Evolutionary conservation across 2,113 vertebrate species (phyloP), one percentile per base, ranked within the genome.

Genomic region (Zapus hudsonius): DNA sequence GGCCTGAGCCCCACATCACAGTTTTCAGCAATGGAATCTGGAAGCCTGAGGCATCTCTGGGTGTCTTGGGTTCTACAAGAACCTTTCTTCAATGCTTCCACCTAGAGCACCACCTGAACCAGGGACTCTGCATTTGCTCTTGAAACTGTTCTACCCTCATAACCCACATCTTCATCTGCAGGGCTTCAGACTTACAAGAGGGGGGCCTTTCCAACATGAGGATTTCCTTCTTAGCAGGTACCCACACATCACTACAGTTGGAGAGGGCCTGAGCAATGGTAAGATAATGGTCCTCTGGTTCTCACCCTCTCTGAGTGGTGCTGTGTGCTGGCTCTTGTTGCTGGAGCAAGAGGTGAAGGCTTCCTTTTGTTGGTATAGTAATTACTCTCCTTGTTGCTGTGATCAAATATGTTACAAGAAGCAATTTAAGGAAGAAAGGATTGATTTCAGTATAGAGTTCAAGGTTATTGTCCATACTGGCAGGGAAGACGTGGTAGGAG

Each of bases 181-280:
- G 67, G 81, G 29, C 11, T 57, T 64, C 67, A 3, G 11, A 42
- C 44, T 67, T 22, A 15, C 11, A 31, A 33, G 1, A 25, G 19
- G 29, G 22, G 5, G 13, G 59, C 55, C 33, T 13, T 42, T 3
- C 47, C 29, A 17, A 84, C 4, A 15, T 17, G 31, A 5, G 15
- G 0, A 33, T 7, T 17, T 59, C 10, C 38, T 16, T 74, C 38
- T 25, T 33, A 23, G 29, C 42, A 16, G 55, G 23, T 61, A 52
- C 5, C 15, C 17, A 19, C 1, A 2, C 5, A 3, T 55, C 6
- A 0, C 63, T 8, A 4, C 11, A 19, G 63, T 2, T 5, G 29
- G 52, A 16, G 47, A 23, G 11, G 13, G 25, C 19, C 11, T 19
- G 27, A 4, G 8, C 40, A 0, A 1, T 6, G 70, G 3, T 4